Evolutionary conservation across 2,797 vertebrate genomes (phyloP).

Genomic region (Iguana delicatissima): DNA sequence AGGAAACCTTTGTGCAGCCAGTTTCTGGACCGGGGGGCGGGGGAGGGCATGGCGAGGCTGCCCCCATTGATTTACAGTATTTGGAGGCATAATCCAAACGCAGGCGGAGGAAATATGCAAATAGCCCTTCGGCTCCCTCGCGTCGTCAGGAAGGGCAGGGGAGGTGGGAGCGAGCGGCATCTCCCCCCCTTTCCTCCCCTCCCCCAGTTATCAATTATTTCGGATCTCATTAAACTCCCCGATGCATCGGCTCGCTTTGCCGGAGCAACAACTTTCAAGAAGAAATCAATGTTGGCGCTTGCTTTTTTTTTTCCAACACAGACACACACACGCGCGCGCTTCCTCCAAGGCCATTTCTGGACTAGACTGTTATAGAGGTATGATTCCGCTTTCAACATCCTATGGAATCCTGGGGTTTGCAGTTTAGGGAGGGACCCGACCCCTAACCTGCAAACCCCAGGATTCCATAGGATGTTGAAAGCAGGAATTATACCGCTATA

Average conservation of each 20-base stretch:
- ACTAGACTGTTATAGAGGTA: too few relatives aligned
- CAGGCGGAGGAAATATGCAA: constrained; percentile 80
- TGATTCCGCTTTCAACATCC: too few relatives aligned
- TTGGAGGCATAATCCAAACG: constrained; percentile 63
- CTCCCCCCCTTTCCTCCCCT: constrained; percentile 26
- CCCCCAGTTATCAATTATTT: constrained; percentile 50
- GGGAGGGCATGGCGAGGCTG: constrained; percentile 22
- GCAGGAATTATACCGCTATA: too few relatives aligned
- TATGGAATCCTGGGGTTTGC: too few relatives aligned
- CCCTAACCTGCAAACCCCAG: too few relatives aligned
- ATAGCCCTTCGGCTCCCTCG: constrained; percentile 76
- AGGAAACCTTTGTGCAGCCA: constrained; percentile 75
- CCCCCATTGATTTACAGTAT: constrained; percentile 39
- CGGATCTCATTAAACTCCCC: constrained; percentile 79
- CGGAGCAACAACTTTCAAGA: constrained; percentile 78
- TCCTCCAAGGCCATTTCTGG: too few relatives aligned
- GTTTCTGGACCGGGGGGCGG: constrained; percentile 77
- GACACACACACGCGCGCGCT: too few relatives aligned
- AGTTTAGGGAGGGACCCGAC: too few relatives aligned
- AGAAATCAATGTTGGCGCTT: constrained; percentile 26
- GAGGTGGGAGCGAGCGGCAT: constrained; percentile 75
- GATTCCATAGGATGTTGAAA: too few relatives aligned
- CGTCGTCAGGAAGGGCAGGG: constrained; percentile 81
- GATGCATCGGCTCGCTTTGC: constrained; percentile 77
- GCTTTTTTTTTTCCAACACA: too few relatives aligned